Base-by-base conservation (phyloP, 2,797 vertebrate genomes). In the Phoebastria nigripes region DNA sequence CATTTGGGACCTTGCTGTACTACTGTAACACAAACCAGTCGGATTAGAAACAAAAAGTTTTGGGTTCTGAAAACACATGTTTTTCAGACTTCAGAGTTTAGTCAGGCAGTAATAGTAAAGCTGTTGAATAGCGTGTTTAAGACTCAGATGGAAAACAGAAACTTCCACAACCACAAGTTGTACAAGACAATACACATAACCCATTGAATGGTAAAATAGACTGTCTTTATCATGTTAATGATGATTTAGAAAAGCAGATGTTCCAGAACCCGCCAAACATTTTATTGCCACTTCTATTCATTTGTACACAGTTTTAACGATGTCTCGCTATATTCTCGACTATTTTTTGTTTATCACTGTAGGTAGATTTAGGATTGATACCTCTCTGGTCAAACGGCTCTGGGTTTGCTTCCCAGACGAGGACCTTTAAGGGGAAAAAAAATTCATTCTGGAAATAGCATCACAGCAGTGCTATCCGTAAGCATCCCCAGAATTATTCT, bases 401-500 rank as follows among this genome's bases (percentile, higher is more conserved):
- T 35, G 13, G 16, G 12, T 58, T 88, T 91, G 19, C 18, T 80
- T 80, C 54, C 19, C 19, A 42, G 31, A 83, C 11, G 19, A 58
- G 58, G 8, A 93, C 51, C 13, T 83, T 87, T 66, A 76, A 71
- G 39, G 11, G 12, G 22, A 76, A 56, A 70, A 73, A 51, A 37
- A 76, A 35, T 18, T 29, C 37, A n/a, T 79, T 72, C 41, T 90
- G 63, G 52, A 97, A 93, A 94, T 33, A 85, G 39, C 74, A 92
- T 81, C 92, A 90, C 41, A 92, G 77, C 55, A 94, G 41, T 52
- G 39, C 42, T 93, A 66, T 54, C 83, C 3, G 15, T 89, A 96
- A 94, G 74, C 78, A 93, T 63, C 47, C 70, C 70, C 66, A 86
- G 82, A 96, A 97, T 95, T 94, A 94, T 94, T 85, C 91, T 83